These are phyloP conservation scores for Pollachius pollachius DNA, from an alignment of 2,113 vertebrate genomes.

Conservation along the genomic window DNA sequence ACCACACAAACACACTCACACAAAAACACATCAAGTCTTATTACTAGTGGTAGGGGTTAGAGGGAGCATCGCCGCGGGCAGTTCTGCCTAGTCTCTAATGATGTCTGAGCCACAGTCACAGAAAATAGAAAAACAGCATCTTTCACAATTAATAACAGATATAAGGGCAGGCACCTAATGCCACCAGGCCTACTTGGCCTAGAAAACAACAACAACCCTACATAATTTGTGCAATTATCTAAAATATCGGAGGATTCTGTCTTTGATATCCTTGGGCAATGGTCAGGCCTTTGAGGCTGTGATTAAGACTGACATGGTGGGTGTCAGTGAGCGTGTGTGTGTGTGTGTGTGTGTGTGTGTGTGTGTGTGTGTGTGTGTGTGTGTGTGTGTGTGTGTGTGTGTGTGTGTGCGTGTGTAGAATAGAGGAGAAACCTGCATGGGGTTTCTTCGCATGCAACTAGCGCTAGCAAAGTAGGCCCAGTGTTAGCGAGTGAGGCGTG, in stretches of 20 bases:
- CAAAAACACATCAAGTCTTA: not conserved
- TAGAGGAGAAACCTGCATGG: too few species aligned
- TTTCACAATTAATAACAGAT: slow-evolving; percentile 53
- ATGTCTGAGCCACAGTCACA: slow-evolving; percentile 39
- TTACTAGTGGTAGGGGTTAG: slow-evolving; percentile 4
- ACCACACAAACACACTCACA: slow-evolving; percentile 6
- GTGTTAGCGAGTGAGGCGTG: too few species aligned
- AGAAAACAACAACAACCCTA: slow-evolving; percentile 42
- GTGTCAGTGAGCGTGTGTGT: not conserved
- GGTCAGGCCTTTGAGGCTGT: slow-evolving; percentile 29
- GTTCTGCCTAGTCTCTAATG: slow-evolving; percentile 50
- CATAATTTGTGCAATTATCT: slow-evolving; percentile 71
- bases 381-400: not conserved
- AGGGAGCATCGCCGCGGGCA: slow-evolving; percentile 34
- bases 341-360: slow-evolving; percentile 3
- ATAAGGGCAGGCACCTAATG: slow-evolving; percentile 39
- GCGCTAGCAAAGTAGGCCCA: too few species aligned
- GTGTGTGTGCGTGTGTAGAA: not conserved
- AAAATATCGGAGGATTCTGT: slow-evolving; percentile 62
- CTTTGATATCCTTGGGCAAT: slow-evolving; percentile 42
- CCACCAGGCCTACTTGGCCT: slow-evolving; percentile 56
- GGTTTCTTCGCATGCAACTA: too few species aligned
- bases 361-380: not conserved
- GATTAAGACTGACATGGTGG: slow-evolving; percentile 46
- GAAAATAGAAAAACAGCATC: slow-evolving; percentile 40